These are phyloP conservation scores for Caranx ignobilis DNA, from an alignment of 2,113 vertebrate species.

Conservation along the genomic window DNA sequence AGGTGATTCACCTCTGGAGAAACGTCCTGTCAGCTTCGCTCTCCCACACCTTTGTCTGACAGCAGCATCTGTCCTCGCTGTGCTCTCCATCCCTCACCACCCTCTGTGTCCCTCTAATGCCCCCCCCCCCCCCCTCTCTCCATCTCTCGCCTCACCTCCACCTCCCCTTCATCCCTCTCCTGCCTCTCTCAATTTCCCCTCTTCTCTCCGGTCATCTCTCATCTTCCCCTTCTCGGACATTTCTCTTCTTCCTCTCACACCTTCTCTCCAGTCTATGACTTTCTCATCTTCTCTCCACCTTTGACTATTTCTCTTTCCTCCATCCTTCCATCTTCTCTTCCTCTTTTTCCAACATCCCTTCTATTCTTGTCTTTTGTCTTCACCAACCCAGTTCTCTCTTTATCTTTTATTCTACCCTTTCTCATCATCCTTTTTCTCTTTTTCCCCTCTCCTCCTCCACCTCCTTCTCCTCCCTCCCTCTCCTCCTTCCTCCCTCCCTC, in stretches of 20 bases:
- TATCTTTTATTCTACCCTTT: constrained; percentile 6
- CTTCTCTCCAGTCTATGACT: neutral
- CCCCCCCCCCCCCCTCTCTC: constrained; percentile 2
- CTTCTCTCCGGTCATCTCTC: neutral
- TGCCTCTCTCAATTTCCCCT: constrained; percentile 10
- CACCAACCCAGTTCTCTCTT: neutral
- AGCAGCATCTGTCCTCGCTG: constrained; percentile 37
- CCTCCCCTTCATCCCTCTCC: constrained; percentile 23
- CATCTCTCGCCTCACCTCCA: constrained; percentile 21
- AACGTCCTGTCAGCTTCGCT: constrained; percentile 60
- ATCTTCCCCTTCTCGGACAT: constrained; percentile 2
- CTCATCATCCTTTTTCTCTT: constrained; percentile 18
- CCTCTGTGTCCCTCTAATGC: constrained; percentile 6
- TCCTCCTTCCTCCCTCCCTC: no score
- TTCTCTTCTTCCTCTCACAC: neutral
- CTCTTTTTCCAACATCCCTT: neutral
- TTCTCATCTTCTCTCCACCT: neutral
- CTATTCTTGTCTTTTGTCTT: neutral
- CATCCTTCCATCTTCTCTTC: neutral
- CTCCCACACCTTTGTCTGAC: constrained; percentile 49
- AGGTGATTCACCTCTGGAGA: constrained; percentile 43
- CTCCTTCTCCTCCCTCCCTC: neutral
- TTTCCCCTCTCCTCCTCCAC: neutral
- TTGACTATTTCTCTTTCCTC: constrained; percentile 16
- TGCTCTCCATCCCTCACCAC: constrained; percentile 7